phyloP scores from a whole-genome alignment of 2,888 invertebrate genomes.

The Drosophila lutescens region DNA sequence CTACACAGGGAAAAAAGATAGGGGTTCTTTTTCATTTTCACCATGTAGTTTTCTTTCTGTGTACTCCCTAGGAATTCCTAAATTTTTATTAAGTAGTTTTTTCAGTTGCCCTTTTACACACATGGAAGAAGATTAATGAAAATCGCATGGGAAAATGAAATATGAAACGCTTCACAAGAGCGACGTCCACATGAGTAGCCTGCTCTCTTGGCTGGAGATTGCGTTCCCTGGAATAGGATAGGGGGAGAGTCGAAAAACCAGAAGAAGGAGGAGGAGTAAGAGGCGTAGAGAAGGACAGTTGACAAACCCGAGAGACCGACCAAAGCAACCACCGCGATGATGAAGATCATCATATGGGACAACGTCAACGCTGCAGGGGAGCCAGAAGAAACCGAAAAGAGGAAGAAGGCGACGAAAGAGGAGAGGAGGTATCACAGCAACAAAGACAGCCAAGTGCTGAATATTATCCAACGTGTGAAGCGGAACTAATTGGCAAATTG shows the following conservation, averaged over 20 bases:
- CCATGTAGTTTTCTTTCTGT: neutral
- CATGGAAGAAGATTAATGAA: slow-evolving; percentile 64
- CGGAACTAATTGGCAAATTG: slow-evolving; percentile 50
- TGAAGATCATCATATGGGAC: slow-evolving; percentile 42
- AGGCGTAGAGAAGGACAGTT: slow-evolving; percentile 9
- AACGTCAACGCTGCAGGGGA: slow-evolving; percentile 35
- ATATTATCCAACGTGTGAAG: slow-evolving; percentile 38
- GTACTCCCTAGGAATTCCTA: slow-evolving; percentile 34
- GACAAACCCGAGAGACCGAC: slow-evolving; percentile 30
- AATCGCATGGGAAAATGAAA: slow-evolving; percentile 71
- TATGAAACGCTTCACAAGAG: slow-evolving; percentile 58
- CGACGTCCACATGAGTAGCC: slow-evolving; percentile 34
- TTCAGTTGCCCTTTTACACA: slow-evolving; percentile 43
- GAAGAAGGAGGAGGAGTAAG: slow-evolving; percentile 4
- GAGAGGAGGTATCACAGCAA: slow-evolving; percentile 20
- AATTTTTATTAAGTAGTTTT: slow-evolving; percentile 58
- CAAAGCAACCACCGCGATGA: slow-evolving; percentile 34
- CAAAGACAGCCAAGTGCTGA: slow-evolving; percentile 15
- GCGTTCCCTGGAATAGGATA: slow-evolving; percentile 5
- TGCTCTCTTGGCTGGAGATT: slow-evolving; percentile 22
- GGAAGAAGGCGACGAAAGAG: neutral
- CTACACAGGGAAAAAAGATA: neutral
- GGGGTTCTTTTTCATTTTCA: too few species aligned
- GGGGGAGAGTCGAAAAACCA: neutral
- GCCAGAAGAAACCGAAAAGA: slow-evolving; percentile 14